phyloP scores from a whole-genome alignment of 2,888 invertebrate genomes.

The Macrosiphum euphorbiae region DNA sequence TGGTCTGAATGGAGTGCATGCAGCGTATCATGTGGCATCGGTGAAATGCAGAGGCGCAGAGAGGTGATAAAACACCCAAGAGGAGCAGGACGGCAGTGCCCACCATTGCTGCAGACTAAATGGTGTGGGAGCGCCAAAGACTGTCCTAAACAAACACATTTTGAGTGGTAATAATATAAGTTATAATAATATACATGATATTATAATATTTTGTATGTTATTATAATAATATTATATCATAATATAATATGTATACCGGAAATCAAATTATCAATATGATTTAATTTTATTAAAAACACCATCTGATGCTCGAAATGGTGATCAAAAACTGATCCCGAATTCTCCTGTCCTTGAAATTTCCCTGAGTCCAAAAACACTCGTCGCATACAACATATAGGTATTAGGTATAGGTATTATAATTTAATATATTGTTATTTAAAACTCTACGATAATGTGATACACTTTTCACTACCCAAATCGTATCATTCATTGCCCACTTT shows the following conservation, averaged over 20 bases:
- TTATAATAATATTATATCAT: neutral
- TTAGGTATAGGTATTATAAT: neutral
- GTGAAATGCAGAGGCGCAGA: conserved; percentile 85
- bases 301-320: neutral
- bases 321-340: neutral
- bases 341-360: neutral
- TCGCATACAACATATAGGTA: neutral
- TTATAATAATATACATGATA: neutral
- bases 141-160: conserved; percentile 76
- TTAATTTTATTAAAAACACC: neutral
- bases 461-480: neutral
- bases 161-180: conserved; percentile 73
- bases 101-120: conserved; percentile 85
- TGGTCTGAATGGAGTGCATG: conserved; percentile 92
- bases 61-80: conserved; percentile 83
- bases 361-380: neutral
- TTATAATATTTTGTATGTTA: neutral
- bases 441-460: neutral
- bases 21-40: conserved; percentile 90
- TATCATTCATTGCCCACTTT: neutral
- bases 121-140: conserved; percentile 87
- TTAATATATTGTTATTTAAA: neutral
- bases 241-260: neutral
- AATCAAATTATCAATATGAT: neutral
- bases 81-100: conserved; percentile 86